Evolutionary conservation across 2,797 vertebrate genomes (phyloP), one percentile per base, ranked within the genome.

Genomic region (Hirundo rustica): DNA sequence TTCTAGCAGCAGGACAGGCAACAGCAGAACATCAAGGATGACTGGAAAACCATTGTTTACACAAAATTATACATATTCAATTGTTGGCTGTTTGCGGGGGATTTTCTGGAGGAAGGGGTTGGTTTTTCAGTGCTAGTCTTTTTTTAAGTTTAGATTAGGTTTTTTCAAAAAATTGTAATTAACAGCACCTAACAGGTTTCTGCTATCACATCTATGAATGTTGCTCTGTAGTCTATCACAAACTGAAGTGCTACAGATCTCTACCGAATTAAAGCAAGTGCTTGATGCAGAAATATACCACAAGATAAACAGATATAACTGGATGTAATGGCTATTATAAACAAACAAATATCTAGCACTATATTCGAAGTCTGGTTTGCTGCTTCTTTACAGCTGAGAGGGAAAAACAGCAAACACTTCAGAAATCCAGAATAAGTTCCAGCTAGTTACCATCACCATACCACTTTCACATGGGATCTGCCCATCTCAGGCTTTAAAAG

Each of bases 161-260:
- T 57, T 36, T 32, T 30, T 4, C 0, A 3, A 36, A 50, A 58
- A 27, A 2, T 26, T 27, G 11, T 36, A 60, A n/a, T 8, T 1
- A 81, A 2, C 50, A 90, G 64, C 5, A 38, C 7, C 16, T 29
- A 78, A 32, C 1, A 62, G 14, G 42, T 27, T 79, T 67, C 27
- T 70, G 26, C 16, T 51, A 58, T 50, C 40, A 27, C 36, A 89
- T 23, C 16, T 45, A 22, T 4, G 25, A 42, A 83, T 54, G n/a
- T 50, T 64, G 32, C 32, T 67, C 30, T 57, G 47, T 6, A 22
- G 38, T 51, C 34, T 27, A 1, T 15, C 19, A 17, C 16, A 74
- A 81, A 74, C 7, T 7, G 21, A 82, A 5, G 10, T 16, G 27
- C 23, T 85, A 45, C 16, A 80, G 26, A 60, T 27, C 13, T 60